A percentile compares a stretch with the other conserved stretches of the same genome.
Evolutionary conservation across 2,888 invertebrate species (phyloP).

Genomic region (Hydrotaea cyrtoneurina): DNA sequence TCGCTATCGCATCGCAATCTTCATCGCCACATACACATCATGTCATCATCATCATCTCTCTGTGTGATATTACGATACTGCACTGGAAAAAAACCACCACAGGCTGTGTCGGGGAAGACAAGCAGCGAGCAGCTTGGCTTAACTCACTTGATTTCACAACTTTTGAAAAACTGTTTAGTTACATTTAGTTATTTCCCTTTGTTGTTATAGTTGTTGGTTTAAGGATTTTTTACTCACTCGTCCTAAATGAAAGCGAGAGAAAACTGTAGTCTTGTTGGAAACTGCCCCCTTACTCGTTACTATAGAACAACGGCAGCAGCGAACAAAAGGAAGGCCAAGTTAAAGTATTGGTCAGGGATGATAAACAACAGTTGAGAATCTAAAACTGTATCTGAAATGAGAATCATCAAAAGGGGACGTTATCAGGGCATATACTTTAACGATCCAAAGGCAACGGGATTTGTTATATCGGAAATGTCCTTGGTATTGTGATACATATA

Average conservation of each 20-base stretch:
- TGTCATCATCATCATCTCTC: slow-evolving; percentile 55
- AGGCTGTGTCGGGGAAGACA: slow-evolving; percentile 49
- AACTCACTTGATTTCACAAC: slow-evolving; percentile 52
- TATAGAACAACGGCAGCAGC: neutral
- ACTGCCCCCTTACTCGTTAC: slow-evolving; percentile 22
- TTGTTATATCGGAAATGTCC: too few species aligned
- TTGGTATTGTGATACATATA: too few species aligned
- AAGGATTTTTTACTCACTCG: neutral
- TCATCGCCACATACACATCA: slow-evolving; percentile 6
- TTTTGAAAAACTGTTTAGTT: slow-evolving; percentile 42
- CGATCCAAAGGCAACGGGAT: too few species aligned
- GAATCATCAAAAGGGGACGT: too few species aligned
- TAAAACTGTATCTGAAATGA: too few species aligned
- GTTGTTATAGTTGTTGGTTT: neutral
- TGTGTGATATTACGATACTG: slow-evolving; percentile 54
- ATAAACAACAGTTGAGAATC: too few species aligned
- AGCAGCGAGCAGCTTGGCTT: slow-evolving; percentile 33
- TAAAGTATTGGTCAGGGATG: neutral
- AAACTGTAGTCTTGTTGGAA: slow-evolving; percentile 22
- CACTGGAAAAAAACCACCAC: slow-evolving; percentile 55
- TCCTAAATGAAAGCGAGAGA: too few species aligned
- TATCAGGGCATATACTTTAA: too few species aligned
- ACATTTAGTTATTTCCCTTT: neutral
- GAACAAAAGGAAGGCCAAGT: neutral
- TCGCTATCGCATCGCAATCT: neutral